phyloP scores from a whole-genome alignment of 2,113 vertebrate genomes.

The Plestiodon gilberti region DNA sequence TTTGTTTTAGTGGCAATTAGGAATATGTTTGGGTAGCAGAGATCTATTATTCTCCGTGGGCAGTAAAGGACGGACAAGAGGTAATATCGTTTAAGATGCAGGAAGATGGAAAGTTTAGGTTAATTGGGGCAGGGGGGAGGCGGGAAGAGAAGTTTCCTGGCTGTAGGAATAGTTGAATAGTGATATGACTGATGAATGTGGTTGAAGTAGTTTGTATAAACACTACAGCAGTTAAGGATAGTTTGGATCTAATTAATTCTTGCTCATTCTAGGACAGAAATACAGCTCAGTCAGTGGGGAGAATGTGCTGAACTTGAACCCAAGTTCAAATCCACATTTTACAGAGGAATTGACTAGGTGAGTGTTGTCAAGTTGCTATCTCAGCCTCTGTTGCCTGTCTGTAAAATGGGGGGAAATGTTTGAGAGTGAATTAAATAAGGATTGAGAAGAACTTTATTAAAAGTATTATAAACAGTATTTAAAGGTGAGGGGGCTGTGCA shows the following conservation, averaged over 20 bases:
- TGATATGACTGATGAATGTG: not conserved
- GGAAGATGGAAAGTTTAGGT: not conserved
- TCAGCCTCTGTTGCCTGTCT: not conserved
- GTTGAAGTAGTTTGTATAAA: not conserved
- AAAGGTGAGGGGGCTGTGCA: not conserved
- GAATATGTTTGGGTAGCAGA: not conserved
- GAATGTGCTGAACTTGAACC: not conserved
- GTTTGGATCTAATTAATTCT: not conserved
- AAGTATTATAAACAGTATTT: no score
- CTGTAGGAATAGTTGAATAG: not conserved
- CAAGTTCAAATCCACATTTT: not conserved
- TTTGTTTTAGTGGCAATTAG: not conserved
- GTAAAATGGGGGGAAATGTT: not conserved
- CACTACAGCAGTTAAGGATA: not conserved
- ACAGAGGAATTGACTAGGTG: not conserved
- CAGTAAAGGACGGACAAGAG: slow-evolving; percentile 1
- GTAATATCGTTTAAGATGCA: not conserved
- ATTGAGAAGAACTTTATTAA: not conserved
- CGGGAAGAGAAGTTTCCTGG: not conserved
- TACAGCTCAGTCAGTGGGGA: not conserved
- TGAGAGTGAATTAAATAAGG: not conserved
- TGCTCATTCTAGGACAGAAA: not conserved
- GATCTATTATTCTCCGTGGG: not conserved
- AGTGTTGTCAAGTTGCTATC: not conserved
- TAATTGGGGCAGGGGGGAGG: not conserved